These are phyloP conservation scores for Dromas ardeola DNA, from an alignment of 2,113 vertebrate genomes.

Conservation along the genomic window DNA sequence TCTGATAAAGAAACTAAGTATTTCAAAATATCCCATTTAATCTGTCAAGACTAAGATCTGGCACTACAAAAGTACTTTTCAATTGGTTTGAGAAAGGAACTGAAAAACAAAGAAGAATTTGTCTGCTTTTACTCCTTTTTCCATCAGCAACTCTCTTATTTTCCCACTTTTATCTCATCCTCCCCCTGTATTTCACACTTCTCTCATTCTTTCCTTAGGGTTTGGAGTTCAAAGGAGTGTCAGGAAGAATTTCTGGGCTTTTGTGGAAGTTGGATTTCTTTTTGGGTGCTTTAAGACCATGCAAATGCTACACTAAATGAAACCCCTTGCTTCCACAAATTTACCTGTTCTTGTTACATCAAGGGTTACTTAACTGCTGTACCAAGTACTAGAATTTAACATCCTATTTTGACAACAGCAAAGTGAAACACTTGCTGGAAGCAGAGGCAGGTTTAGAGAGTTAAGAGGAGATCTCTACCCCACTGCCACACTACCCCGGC, in stretches of 20 bases:
- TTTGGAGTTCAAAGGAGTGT: neutral
- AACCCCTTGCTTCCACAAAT: neutral
- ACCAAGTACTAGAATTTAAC: neutral
- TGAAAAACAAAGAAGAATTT: neutral
- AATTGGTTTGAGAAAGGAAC: neutral
- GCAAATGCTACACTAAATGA: neutral
- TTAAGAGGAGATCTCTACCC: neutral
- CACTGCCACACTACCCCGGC: fast-evolving
- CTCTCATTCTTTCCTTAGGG: neutral
- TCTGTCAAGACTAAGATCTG: neutral
- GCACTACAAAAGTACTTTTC: neutral
- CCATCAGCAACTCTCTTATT: neutral
- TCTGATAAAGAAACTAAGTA: neutral
- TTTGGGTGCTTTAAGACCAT: neutral
- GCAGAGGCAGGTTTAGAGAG: neutral
- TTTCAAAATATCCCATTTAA: neutral
- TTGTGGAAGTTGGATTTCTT: neutral
- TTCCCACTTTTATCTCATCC: neutral
- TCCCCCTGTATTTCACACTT: neutral
- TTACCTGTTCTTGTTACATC: neutral
- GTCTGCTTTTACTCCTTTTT: neutral
- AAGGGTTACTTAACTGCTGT: neutral
- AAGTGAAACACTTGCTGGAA: neutral
- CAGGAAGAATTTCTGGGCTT: neutral
- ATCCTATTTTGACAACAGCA: neutral